Base-by-base conservation (phyloP, 2,113 vertebrate genomes). In the Turnix velox region DNA sequence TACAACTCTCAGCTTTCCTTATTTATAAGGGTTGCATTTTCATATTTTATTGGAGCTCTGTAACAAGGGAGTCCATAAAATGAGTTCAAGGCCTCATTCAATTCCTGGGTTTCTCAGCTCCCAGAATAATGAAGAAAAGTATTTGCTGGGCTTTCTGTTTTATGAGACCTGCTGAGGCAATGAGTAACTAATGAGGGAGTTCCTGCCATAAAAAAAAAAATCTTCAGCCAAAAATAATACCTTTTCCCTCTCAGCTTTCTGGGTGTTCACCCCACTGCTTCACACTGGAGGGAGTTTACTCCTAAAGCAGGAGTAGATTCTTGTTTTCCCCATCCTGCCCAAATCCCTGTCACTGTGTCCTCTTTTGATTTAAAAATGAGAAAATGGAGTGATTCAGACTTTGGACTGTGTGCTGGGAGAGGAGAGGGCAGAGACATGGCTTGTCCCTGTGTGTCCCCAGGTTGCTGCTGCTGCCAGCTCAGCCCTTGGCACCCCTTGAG, bases 51-150 rank as follows among this genome's bases (percentile, higher is more conserved):
- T 94, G 90, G 84, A 25, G 91, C 49, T 86, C 10, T 18, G 20
- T 84, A 92, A 93, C 88, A 96, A 95, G 30, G n/a, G 67, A 95
- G 75, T 94, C 94, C 63, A 96, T 96, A 97, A 94, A 95, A 80
- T 68, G 93, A 85, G 97, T 97, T 97, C 97, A 98, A 98, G 97
- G 98, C 95, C 97, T 96, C 10, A 22, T 93, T 95, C 92, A 84
- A 11, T 96, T 94, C 84, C 95, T 95, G 96, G 54, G 87, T 97
- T 91, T 95, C 94, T 94, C 75, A 91, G 92, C 87, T 97, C 94
- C 92, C 87, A 95, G 69, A 95, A 89, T 51, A 90, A 43, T 48
- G 87, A 94, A 84, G 77, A 82, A 92, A 85, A 92, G 62, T 72
- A 72, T 82, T 94, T 94, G 90, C 92, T 93, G 68, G 77, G 76